Percentiles rank a stretch among this genome's conserved stretches.
These are phyloP conservation scores for Procambarus clarkii DNA, from an alignment of 1,140 invertebrate genomes.

Conservation along the genomic window DNA sequence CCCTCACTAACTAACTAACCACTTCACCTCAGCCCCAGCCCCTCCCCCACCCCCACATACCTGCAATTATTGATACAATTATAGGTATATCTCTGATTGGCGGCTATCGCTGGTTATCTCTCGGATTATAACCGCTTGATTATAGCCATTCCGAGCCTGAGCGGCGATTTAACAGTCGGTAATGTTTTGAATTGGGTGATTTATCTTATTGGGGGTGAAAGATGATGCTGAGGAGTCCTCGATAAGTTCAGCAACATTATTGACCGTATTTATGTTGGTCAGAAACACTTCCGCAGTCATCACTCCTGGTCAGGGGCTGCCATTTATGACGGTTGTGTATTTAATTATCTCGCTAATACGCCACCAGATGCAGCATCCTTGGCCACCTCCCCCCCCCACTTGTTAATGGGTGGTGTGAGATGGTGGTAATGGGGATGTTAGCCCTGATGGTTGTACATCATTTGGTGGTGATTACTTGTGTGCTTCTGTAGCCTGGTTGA, in stretches of 20 bases:
- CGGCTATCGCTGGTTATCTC: not conserved
- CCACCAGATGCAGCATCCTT: too few species aligned
- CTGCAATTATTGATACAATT: conserved; percentile 51
- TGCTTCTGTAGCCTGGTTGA: too few species aligned
- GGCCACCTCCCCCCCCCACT: too few species aligned
- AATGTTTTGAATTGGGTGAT: not conserved
- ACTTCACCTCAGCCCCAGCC: not conserved
- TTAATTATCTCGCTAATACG: not conserved
- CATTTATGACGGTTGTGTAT: not conserved
- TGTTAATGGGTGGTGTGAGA: too few species aligned
- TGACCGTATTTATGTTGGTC: not conserved
- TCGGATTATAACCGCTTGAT: conserved; percentile 22
- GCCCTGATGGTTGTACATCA: too few species aligned
- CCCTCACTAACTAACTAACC: not conserved
- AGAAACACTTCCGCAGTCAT: not conserved
- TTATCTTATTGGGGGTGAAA: not conserved
- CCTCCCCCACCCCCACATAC: not conserved
- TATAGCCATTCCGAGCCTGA: conserved; percentile 25
- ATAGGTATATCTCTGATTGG: conserved; percentile 44
- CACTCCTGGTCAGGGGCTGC: not conserved
- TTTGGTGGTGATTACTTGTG: too few species aligned
- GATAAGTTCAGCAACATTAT: too few species aligned
- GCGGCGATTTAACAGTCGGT: not conserved
- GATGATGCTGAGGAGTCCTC: not conserved
- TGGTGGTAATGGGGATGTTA: too few species aligned